Percentiles rank a stretch among this genome's conserved stretches.
phyloP scores from a whole-genome alignment of 2,113 vertebrate genomes.

The Aplodontia rufa region DNA sequence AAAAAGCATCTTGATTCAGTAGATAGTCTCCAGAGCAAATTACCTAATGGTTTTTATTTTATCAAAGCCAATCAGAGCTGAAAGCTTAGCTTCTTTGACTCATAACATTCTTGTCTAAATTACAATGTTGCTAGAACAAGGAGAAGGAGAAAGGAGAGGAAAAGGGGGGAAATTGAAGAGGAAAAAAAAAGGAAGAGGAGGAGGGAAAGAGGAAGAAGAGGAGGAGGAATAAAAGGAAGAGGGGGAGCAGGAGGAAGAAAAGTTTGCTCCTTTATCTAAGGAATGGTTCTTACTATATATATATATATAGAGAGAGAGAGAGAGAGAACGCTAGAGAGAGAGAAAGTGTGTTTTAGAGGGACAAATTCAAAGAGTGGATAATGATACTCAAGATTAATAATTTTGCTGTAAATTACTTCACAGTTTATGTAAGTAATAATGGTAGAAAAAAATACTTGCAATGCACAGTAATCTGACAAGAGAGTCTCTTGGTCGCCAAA shows the following conservation, averaged over 20 bases:
- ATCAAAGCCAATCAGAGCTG: neutral
- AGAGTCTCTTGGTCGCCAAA: neutral
- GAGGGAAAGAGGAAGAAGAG: neutral
- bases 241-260: no score
- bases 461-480: slow-evolving; percentile 28
- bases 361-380: neutral
- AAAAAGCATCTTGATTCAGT: neutral
- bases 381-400: neutral
- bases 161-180: no score
- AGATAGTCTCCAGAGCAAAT: neutral
- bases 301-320: no score
- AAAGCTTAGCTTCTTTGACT: slow-evolving; percentile 27
- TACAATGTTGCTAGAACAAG: slow-evolving; percentile 5
- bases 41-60: neutral
- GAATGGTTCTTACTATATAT: slow-evolving; percentile 7
- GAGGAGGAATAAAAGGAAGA: neutral
- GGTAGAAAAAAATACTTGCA: neutral
- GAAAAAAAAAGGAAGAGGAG: neutral
- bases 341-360: no score
- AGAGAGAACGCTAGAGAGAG: no score
- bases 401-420: slow-evolving; percentile 49
- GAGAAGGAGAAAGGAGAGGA: neutral
- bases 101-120: slow-evolving; percentile 43
- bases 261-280: neutral
- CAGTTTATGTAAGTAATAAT: slow-evolving; percentile 48